Conservation (phyloP, 2,888 invertebrate species). For the Rotaria socialis region DNA sequence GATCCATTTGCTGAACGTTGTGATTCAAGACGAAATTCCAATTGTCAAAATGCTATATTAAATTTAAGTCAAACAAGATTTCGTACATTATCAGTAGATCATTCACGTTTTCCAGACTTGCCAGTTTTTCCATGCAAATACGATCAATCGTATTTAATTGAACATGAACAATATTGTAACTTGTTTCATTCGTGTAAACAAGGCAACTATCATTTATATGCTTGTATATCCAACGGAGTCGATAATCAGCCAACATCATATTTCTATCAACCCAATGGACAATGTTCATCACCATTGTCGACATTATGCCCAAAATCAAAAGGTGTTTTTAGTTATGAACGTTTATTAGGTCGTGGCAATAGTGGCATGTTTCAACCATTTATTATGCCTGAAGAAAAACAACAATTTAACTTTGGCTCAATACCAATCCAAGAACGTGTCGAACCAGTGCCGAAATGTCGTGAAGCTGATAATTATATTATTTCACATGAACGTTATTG, state of each 20-base stretch:
- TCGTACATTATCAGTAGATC: constrained; percentile 39
- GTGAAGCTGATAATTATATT: constrained; percentile 30
- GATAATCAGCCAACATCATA: constrained; percentile 3
- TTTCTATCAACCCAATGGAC: constrained; percentile 17
- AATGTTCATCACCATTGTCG: constrained; percentile 26
- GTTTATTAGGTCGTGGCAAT: not conserved
- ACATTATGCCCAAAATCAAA: constrained; percentile 1
- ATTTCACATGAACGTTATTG: constrained; percentile 40
- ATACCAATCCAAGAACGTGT: constrained; percentile 38
- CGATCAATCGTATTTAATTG: constrained; percentile 43
- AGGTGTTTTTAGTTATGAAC: constrained; percentile 38
- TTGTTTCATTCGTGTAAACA: constrained; percentile 44
- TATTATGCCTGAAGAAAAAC: not conserved
- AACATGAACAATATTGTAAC: constrained; percentile 46
- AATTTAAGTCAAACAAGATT: constrained; percentile 36
- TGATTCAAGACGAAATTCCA: not conserved
- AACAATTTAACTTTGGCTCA: constrained; percentile 40
- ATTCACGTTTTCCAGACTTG: constrained; percentile 30
- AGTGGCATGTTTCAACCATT: not conserved
- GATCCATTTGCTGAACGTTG: constrained; percentile 41
- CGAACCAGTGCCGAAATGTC: constrained; percentile 31
- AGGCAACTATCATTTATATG: constrained; percentile 46
- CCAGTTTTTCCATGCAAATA: constrained; percentile 37
- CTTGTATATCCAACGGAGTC: constrained; percentile 18
- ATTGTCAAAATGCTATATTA: constrained; percentile 38